Base-by-base conservation (phyloP, 2,888 invertebrate genomes). In the Erpobdella octoculata region DNA sequence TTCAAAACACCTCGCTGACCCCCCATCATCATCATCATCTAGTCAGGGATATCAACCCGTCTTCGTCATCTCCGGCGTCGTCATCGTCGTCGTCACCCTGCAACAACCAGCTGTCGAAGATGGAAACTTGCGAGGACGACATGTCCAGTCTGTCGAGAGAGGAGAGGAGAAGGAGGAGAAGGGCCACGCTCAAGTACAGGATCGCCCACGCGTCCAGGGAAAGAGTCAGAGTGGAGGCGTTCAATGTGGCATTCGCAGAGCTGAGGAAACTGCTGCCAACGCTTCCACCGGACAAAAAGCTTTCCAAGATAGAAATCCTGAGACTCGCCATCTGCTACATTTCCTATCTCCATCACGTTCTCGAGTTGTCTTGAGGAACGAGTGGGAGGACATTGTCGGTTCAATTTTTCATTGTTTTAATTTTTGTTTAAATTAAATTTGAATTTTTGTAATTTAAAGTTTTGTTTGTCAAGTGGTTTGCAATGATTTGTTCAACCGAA, bases 221-320 rank as follows among this genome's bases (percentile, higher is more conserved):
- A 84, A 53, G 72, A 31, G 67, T 72, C 59, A 87, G 97, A 0
- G 97, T 97, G 0, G 96, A 98, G 84, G 96, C 97, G 0, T 97
- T 97, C 85, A 97, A 97, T 82, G 90, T 91, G 0, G 94, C 97
- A 0, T 97, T 97, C 81, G 90, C 90, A 0, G 90, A 94, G 76
- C 86, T 98, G 33, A 86, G 97, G 70, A 90, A 92, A 78, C 87
- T 97, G 3, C 86, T 97, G 70, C 96, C 95, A 1, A 96, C 95
- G 0, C 83, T 95, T 73, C 95, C 96, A 0, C 95, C 95, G 0
- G 96, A 97, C 82, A 97, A 97, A 85, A 96, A 97, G 81, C 86
- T 97, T n/a, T 95, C 95, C 1, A 98, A 98, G 86, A 98, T 97
- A 74, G 97, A 98, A 85, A 98, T 98, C 71, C 87, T 98, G 0